Evolutionary conservation across 2,888 invertebrate genomes (phyloP), one percentile per base, ranked within the genome.

Genomic region (Tetranychus piercei): DNA sequence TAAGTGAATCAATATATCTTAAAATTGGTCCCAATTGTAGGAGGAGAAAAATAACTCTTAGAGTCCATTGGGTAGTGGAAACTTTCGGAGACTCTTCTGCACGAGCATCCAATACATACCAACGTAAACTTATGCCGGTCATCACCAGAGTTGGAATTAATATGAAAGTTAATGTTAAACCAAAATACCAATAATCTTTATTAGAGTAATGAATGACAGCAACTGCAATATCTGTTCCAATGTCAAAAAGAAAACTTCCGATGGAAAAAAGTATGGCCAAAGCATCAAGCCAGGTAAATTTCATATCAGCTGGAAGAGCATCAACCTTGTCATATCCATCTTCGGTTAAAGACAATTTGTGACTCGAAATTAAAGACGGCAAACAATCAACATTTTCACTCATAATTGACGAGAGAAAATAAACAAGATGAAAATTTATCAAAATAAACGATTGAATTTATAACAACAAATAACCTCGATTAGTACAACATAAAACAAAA

Each of bases 71-170:
- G 5, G 64, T 71, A 34, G 73, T 75, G 20, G 66, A 73, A 69
- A 75, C 69, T 34, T 69, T 20, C 20, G 66, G 73, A 5, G 66
- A 67, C 8, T 44, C 44, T 23, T 67, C 67, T 20, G 67, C 69
- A 18, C 67, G 43, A n/a, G 73, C 66, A 69, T 73, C 73, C 11
- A 73, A 20, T 8, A 79, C 74, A 74, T 79, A 81, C 90, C 90
- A 90, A 82, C 88, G 83, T 78, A 88, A 85, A 73, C 89, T 90
- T 74, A 90, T 87, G 15, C 87, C 86, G 15, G 89, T 89, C 81
- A 88, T 90, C 44, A 90, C 87, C 77, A 90, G 84, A 0, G 90
- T 89, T 71, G 90, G 90, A 79, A 89, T 81, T 72, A 89, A 83
- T 78, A 90, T 88, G 80, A 90, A 89, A 64, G 85, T 85, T 71